Percentiles rank a stretch among this genome's conserved stretches.
Evolutionary conservation across 2,888 invertebrate species (phyloP).

Genomic region (Xanthia togata): DNA sequence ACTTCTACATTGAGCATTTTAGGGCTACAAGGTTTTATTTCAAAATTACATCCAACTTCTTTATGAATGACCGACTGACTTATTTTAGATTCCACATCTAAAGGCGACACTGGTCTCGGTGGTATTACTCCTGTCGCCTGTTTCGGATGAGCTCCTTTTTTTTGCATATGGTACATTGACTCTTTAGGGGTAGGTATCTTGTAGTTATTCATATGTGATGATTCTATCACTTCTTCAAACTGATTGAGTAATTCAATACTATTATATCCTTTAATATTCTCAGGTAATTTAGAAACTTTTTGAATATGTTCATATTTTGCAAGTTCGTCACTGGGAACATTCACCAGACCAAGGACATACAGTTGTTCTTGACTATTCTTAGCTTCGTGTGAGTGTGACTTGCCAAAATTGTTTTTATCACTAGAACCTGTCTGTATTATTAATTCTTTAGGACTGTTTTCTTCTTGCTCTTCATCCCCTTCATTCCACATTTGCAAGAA

Average conservation of each 20-base stretch:
- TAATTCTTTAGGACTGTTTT: slow-evolving; percentile 75
- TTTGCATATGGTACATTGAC: slow-evolving; percentile 63
- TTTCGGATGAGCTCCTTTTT: slow-evolving; percentile 67
- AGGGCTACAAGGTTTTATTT: slow-evolving; percentile 89
- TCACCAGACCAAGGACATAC: slow-evolving; percentile 87
- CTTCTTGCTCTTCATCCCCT: slow-evolving; percentile 85
- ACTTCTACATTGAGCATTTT: slow-evolving; percentile 87
- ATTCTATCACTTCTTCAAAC: slow-evolving; percentile 87
- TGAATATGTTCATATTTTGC: slow-evolving; percentile 89
- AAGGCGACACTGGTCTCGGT: slow-evolving; percentile 84
- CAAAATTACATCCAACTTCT: slow-evolving; percentile 90
- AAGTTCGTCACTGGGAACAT: slow-evolving; percentile 87
- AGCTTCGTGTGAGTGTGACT: slow-evolving; percentile 72
- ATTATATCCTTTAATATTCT: slow-evolving; percentile 89
- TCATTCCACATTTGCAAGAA: slow-evolving; percentile 90
- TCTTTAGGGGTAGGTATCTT: slow-evolving; percentile 72
- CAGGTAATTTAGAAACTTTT: slow-evolving; percentile 88
- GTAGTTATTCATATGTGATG: slow-evolving; percentile 77
- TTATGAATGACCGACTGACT: slow-evolving; percentile 90
- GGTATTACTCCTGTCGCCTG: slow-evolving; percentile 70
- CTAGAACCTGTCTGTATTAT: slow-evolving; percentile 68
- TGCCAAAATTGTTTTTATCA: slow-evolving; percentile 69
- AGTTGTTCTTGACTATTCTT: slow-evolving; percentile 83
- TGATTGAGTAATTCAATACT: slow-evolving; percentile 86
- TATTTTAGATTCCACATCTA: slow-evolving; percentile 89